Evolutionary conservation across 2,113 vertebrate genomes (phyloP).

Genomic region (Prolemur simus): DNA sequence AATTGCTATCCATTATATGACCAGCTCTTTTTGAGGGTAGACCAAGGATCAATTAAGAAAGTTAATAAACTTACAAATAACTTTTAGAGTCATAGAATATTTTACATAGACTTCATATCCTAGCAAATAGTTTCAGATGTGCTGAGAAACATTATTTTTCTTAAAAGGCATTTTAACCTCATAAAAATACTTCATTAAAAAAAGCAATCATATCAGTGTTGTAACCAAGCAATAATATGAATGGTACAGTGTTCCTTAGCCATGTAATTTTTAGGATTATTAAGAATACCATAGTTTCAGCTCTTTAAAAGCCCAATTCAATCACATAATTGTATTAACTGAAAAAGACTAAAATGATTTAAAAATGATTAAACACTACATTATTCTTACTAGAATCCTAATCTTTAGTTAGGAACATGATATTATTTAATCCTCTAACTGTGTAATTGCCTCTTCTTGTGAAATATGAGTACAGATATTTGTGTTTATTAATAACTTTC

Average conservation of each 20-base stretch:
- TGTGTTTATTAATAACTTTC: constrained; percentile 1
- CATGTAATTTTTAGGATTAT: background rate
- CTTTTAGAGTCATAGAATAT: background rate
- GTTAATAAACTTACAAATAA: background rate
- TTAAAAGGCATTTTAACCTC: constrained; percentile 33
- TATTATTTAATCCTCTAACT: background rate
- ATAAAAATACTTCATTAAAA: constrained; percentile 34
- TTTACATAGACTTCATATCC: background rate
- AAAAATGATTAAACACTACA: constrained; percentile 26
- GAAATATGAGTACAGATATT: background rate
- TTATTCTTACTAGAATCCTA: background rate
- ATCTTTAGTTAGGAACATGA: background rate
- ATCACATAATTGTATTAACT: background rate
- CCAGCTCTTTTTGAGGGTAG: background rate
- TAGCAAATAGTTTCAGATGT: constrained; percentile 30
- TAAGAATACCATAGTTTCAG: background rate
- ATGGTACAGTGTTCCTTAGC: background rate
- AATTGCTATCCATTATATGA: background rate
- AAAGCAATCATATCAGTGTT: background rate
- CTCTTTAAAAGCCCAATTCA: constrained; percentile 6
- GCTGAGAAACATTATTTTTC: background rate
- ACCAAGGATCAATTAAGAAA: background rate
- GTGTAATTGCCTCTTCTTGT: background rate
- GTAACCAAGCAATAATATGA: background rate
- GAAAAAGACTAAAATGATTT: constrained; percentile 1